Evolutionary conservation across 2,797 vertebrate species (phyloP), one percentile per base, ranked within the genome.

Genomic region (Knipowitschia caucasica): DNA sequence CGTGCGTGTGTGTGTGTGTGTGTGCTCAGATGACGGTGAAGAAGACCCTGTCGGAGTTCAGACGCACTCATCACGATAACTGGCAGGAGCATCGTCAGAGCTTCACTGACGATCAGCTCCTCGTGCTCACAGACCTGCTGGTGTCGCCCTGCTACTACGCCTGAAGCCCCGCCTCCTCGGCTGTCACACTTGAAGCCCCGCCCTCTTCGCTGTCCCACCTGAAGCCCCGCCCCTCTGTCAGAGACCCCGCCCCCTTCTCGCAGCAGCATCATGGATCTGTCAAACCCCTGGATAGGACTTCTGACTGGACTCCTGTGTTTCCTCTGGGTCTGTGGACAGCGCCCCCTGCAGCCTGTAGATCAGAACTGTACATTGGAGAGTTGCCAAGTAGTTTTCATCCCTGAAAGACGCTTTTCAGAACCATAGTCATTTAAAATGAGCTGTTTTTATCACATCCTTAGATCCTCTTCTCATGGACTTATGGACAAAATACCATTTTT

Each of bases 41-140:
- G 86, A 99, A 95, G 85, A 99, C 95, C 0, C 83, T 99, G 66
- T 98, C 96, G 1, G 95, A 99, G 83, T 99, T 98, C 87, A 91
- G 96, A 68, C 93, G 96, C 36, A 99, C 97, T 3, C 96, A 98
- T 85, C 94, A 97, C 0, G 96, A 99, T 77, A 99, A 99, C 82
- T 99, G 96, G 96, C 95, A 98, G 81, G 93, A 96, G 80, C 96
- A 99, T 69, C 97, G 96, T 46, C 96, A 99, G 82, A 90, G 94
- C 47, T 98, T 99, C 89, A 99, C 97, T 0, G 95, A 98, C 11
- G 95, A 99, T 86, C 97, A 98, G 85, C 89, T 99, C 69, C 91
- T 98, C 9, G 93, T 98, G 68, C 94, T 99, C 81, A 98, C 97
- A 0, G 94, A 99, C 85, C 93, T 99, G 76, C 90, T 99, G 64